Conservation (phyloP, 1,140 invertebrate species). For the Teleogryllus occipitalis region DNA sequence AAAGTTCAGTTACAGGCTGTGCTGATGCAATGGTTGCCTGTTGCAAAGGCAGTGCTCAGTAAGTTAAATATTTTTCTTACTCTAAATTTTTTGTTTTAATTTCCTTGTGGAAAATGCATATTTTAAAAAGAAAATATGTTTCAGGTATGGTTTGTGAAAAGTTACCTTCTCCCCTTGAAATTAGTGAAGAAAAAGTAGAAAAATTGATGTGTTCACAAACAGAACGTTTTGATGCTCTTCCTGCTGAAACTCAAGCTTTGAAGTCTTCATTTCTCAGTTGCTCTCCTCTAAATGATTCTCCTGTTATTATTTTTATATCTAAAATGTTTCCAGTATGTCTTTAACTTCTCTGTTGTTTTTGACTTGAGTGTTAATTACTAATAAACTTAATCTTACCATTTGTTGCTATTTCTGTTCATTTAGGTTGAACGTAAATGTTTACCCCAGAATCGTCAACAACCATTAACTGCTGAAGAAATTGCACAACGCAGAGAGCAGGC, state of each 20-base stretch:
- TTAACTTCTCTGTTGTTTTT: background rate
- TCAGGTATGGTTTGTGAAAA: slow-evolving; percentile 67
- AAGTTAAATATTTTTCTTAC: background rate
- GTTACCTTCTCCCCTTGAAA: slow-evolving; percentile 69
- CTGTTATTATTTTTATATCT: slow-evolving; percentile 85
- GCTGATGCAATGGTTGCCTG: slow-evolving; percentile 80
- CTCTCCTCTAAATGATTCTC: slow-evolving; percentile 51
- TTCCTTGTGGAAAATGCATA: background rate
- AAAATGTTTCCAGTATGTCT: slow-evolving; percentile 79
- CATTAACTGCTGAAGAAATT: slow-evolving; percentile 69
- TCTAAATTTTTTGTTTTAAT: background rate
- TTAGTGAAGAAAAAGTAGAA: slow-evolving; percentile 69
- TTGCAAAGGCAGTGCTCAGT: slow-evolving; percentile 63
- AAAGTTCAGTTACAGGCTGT: slow-evolving; percentile 72
- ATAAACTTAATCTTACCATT: too few relatives aligned
- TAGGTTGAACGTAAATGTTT: slow-evolving; percentile 50
- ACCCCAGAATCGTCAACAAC: slow-evolving; percentile 62
- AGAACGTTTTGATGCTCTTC: slow-evolving; percentile 58
- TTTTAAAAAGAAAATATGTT: background rate
- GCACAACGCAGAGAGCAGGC: slow-evolving; percentile 58
- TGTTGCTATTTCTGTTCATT: background rate
- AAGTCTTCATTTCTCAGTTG: slow-evolving; percentile 71
- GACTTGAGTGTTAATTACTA: background rate
- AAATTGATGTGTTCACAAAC: slow-evolving; percentile 63
- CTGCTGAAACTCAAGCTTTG: slow-evolving; percentile 58